Evolutionary conservation across 2,888 invertebrate species (phyloP).

Genomic region (Serripes groenlandicus): DNA sequence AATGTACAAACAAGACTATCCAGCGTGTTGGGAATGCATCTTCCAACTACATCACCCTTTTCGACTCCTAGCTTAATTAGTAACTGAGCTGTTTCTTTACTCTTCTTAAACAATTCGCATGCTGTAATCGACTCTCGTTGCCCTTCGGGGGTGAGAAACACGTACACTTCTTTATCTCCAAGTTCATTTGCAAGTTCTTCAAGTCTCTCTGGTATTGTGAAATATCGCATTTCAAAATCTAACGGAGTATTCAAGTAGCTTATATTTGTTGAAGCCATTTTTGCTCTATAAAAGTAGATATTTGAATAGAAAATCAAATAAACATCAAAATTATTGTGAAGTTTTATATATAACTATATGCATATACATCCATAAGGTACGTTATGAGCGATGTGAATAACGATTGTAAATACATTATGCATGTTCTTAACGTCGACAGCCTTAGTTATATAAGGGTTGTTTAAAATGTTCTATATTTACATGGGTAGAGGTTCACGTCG

Average conservation of each 20-base stretch:
- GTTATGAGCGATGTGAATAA: too few relatives aligned
- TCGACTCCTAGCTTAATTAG: slow-evolving; percentile 39
- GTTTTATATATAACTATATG: too few relatives aligned
- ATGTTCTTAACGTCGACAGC: too few relatives aligned
- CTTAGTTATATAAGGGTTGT: too few relatives aligned
- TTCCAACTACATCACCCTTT: slow-evolving; percentile 47
- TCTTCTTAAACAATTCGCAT: slow-evolving; percentile 11
- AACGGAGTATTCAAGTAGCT: slow-evolving; percentile 43
- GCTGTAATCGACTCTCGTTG: slow-evolving; percentile 28
- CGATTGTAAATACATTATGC: too few relatives aligned
- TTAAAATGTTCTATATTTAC: too few relatives aligned
- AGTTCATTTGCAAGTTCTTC: slow-evolving; percentile 11
- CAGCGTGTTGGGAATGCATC: slow-evolving; percentile 35
- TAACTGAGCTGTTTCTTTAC: slow-evolving; percentile 2
- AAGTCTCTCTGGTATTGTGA: slow-evolving; percentile 29
- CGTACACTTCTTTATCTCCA: slow-evolving; percentile 44
- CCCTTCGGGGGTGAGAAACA: slow-evolving; percentile 38
- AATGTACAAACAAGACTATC: slow-evolving; percentile 40
- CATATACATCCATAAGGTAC: too few relatives aligned
- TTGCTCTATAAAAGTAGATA: too few relatives aligned
- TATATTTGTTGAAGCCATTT: background rate
- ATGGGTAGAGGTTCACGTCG: too few relatives aligned
- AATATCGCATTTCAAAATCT: slow-evolving; percentile 17
- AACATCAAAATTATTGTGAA: too few relatives aligned
- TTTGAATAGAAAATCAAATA: too few relatives aligned